Percentiles rank a stretch among this genome's conserved stretches.
Conservation (phyloP, 2,888 invertebrate genomes). For the Agrotis ipsilon region DNA sequence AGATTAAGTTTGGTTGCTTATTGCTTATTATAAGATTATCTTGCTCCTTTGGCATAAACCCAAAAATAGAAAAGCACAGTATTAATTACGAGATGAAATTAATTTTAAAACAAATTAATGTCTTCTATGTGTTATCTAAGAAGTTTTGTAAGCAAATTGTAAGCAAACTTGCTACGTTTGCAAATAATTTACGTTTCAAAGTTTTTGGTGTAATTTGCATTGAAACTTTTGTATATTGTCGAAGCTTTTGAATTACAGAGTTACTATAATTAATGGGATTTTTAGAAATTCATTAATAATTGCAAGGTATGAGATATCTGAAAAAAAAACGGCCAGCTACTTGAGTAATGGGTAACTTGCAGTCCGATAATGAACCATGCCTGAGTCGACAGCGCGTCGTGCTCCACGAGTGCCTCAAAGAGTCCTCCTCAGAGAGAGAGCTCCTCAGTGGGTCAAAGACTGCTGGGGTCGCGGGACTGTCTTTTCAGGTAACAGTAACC, state of each 20-base stretch:
- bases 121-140: constrained; percentile 49
- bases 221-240: constrained; percentile 39
- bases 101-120: constrained; percentile 54
- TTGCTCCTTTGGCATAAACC: constrained; percentile 7
- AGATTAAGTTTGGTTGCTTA: too few relatives aligned
- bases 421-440: too few relatives aligned
- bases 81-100: constrained; percentile 45
- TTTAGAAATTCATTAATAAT: constrained; percentile 8
- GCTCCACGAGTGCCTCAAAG: too few relatives aligned
- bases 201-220: constrained; percentile 45
- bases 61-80: constrained; percentile 14
- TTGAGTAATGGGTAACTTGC: too few relatives aligned
- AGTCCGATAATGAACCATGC: too few relatives aligned
- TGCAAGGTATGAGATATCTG: neutral
- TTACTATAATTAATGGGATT: constrained; percentile 10
- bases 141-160: constrained; percentile 52
- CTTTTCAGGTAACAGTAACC: too few relatives aligned
- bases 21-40: too few relatives aligned
- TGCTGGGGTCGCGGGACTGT: too few relatives aligned
- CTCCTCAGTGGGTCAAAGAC: too few relatives aligned
- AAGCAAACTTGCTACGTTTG: constrained; percentile 30
- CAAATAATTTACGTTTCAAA: constrained; percentile 53
- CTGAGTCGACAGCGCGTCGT: too few relatives aligned
- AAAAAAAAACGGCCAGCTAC: too few relatives aligned
- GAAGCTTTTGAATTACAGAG: constrained; percentile 29